Evolutionary conservation across 2,113 vertebrate species (phyloP).

Genomic region (Elaphurus davidianus): DNA sequence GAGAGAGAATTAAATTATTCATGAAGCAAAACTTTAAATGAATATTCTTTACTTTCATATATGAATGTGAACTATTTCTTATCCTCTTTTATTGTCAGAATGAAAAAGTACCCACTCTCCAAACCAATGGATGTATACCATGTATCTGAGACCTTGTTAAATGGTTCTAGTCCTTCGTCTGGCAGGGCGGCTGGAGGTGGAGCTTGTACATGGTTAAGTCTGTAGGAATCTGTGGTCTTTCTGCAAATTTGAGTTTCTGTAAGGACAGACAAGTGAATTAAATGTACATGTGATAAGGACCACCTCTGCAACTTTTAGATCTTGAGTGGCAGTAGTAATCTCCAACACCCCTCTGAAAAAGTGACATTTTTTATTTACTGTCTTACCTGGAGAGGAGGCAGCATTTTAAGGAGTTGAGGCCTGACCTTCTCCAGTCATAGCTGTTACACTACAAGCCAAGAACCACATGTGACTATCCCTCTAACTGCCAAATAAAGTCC

Average conservation of each 20-base stretch:
- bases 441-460: not conserved
- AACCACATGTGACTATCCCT: not conserved
- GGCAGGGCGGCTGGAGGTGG: not conserved
- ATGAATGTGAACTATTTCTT: not conserved
- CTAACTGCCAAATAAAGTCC: not conserved
- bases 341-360: not conserved
- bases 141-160: not conserved
- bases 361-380: not conserved
- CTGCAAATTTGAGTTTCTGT: not conserved
- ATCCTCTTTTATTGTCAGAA: not conserved
- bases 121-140: not conserved
- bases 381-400: not conserved
- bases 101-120: not conserved
- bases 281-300: not conserved
- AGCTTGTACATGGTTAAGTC: not conserved
- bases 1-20: not conserved
- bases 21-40: not conserved
- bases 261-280: not conserved
- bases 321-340: not conserved
- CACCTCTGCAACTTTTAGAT: not conserved
- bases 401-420: not conserved
- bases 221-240: no score
- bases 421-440: not conserved
- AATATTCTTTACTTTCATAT: not conserved
- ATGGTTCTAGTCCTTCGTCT: not conserved